These are phyloP conservation scores for Eonycteris spelaea DNA, from an alignment of 2,113 vertebrate species.

Conservation along the genomic window DNA sequence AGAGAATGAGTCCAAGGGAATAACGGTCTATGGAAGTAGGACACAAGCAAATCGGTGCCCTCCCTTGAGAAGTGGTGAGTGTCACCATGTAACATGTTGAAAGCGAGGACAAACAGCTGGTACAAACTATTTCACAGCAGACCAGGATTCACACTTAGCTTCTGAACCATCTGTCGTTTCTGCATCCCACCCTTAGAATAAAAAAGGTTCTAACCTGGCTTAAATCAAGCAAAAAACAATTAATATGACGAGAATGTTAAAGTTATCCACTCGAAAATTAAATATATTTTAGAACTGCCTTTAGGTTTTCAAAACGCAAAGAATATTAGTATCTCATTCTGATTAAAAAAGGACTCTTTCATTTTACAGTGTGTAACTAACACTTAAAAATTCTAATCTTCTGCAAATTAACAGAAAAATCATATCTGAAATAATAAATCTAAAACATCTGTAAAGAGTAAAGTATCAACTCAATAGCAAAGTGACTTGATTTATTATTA, in stretches of 20 bases:
- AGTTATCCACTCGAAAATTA: neutral
- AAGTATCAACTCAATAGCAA: slow-evolving; percentile 4
- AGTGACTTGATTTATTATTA: neutral
- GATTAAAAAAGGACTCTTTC: too few relatives aligned
- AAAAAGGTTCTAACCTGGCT: neutral
- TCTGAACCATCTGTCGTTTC: neutral
- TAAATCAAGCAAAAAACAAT: neutral
- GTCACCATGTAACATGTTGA: neutral
- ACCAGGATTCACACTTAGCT: neutral
- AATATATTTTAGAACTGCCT: neutral
- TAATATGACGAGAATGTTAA: neutral
- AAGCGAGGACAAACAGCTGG: neutral
- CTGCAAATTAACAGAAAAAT: neutral
- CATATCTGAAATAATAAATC: neutral
- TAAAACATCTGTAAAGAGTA: neutral
- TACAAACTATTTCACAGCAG: neutral
- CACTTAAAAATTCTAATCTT: neutral
- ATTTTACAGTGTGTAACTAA: neutral
- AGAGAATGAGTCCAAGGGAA: neutral
- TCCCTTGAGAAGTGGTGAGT: neutral
- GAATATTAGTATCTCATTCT: too few relatives aligned
- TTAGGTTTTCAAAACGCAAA: neutral
- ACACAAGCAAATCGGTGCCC: rapidly evolving
- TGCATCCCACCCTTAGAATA: neutral
- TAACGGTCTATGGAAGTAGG: too few relatives aligned